These are phyloP conservation scores for Cepaea hortensis DNA, from an alignment of 2,888 invertebrate species.

Conservation along the genomic window DNA sequence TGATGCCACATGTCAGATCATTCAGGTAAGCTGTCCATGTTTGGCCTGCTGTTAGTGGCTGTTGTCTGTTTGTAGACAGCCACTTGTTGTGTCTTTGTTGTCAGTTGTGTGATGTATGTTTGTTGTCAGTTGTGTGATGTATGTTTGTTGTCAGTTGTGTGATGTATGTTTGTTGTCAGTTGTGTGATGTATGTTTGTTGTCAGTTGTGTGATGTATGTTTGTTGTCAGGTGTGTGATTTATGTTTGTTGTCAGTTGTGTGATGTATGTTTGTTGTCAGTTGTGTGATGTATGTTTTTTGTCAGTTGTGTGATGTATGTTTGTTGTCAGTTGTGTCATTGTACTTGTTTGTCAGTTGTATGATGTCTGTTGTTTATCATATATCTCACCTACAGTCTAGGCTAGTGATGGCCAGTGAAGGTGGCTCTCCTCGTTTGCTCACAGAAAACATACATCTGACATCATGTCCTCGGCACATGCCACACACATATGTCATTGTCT, in stretches of 20 bases:
- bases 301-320: no score
- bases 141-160: neutral
- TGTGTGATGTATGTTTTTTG: neutral
- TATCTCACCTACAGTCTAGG: no score
- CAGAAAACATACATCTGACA: no score
- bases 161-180: neutral
- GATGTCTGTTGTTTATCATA: no score
- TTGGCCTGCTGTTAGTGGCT: neutral
- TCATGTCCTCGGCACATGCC: no score
- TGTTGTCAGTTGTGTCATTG: neutral
- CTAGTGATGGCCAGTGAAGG: no score
- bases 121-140: neutral
- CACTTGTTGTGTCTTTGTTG: no score
- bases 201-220: neutral
- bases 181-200: neutral
- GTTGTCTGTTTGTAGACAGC: neutral
- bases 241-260: neutral
- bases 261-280: neutral
- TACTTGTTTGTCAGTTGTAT: neutral
- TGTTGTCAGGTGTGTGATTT: neutral
- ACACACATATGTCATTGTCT: no score
- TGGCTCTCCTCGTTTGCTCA: no score
- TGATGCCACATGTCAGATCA: conserved; percentile 82
- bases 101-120: neutral
- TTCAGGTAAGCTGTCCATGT: conserved; percentile 18